A percentile compares a stretch with the other conserved stretches of the same genome.
These are phyloP conservation scores for Eurytemora carolleeae DNA, from an alignment of 1,140 invertebrate genomes.

Conservation along the genomic window DNA sequence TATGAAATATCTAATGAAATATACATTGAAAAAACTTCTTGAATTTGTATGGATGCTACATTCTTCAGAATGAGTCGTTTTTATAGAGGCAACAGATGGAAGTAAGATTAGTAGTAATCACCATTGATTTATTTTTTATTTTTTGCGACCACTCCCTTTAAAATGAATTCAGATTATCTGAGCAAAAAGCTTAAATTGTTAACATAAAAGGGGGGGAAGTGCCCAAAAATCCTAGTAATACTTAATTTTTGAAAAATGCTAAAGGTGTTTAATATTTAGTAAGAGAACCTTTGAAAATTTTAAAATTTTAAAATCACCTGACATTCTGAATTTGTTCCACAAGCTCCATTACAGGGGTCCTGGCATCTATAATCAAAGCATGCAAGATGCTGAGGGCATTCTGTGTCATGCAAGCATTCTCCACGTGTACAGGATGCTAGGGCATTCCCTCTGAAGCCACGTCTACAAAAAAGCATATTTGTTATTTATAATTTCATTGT, in stretches of 20 bases:
- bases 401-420: slow-evolving; percentile 30
- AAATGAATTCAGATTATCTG: not conserved
- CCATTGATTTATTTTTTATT: not conserved
- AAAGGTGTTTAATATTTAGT: not conserved
- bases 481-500: not conserved
- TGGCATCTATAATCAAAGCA: slow-evolving; percentile 36
- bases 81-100: too few relatives aligned
- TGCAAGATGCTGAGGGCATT: slow-evolving; percentile 41
- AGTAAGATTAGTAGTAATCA: too few relatives aligned
- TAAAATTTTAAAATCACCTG: slow-evolving; percentile 49
- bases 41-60: too few relatives aligned
- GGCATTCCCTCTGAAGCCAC: not conserved
- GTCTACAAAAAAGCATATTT: not conserved
- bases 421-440: slow-evolving; percentile 11
- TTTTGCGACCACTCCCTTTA: not conserved
- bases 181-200: not conserved
- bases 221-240: not conserved
- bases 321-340: slow-evolving; percentile 37
- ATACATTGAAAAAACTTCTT: too few relatives aligned
- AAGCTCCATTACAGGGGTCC: slow-evolving; percentile 38
- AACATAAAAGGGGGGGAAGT: not conserved
- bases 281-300: slow-evolving; percentile 50
- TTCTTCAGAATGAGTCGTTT: too few relatives aligned
- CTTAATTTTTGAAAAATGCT: not conserved
- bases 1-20: too few relatives aligned